Evolutionary conservation across 2,113 vertebrate species (phyloP).

Genomic region (Pygoscelis antarcticus): DNA sequence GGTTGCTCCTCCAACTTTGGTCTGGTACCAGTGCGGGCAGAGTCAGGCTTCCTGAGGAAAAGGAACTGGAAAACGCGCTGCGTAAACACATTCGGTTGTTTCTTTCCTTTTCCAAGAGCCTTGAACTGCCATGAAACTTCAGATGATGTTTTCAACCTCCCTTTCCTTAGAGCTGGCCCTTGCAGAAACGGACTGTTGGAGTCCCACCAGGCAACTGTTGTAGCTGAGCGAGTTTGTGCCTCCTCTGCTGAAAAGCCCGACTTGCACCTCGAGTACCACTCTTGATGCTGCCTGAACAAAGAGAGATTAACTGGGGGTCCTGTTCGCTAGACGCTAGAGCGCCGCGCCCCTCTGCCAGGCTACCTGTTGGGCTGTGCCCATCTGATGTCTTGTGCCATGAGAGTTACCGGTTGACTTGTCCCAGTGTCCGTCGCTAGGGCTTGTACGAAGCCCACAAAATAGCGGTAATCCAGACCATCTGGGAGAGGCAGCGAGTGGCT

Average conservation of each 20-base stretch:
- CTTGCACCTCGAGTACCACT: rapidly evolving
- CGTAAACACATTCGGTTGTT: rapidly evolving
- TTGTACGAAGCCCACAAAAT: neutral
- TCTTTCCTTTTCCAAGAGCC: neutral
- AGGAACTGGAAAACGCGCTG: neutral
- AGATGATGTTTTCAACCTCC: neutral
- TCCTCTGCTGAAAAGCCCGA: neutral
- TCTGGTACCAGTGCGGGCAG: neutral
- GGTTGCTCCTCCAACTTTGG: neutral
- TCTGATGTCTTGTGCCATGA: rapidly evolving
- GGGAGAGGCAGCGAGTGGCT: neutral
- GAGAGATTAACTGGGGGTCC: neutral
- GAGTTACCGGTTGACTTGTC: neutral
- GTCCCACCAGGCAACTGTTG: neutral
- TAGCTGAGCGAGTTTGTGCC: neutral
- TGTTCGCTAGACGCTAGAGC: too few relatives aligned
- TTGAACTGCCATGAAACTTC: neutral
- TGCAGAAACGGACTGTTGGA: neutral
- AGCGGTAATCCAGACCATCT: neutral
- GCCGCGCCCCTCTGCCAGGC: neutral
- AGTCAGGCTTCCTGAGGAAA: neutral
- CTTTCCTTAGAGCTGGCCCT: neutral
- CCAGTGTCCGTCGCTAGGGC: neutral
- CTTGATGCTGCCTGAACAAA: neutral
- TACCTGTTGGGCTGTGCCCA: neutral